Evolutionary conservation across 2,113 vertebrate genomes (phyloP).

Genomic region (Pipra filicauda): DNA sequence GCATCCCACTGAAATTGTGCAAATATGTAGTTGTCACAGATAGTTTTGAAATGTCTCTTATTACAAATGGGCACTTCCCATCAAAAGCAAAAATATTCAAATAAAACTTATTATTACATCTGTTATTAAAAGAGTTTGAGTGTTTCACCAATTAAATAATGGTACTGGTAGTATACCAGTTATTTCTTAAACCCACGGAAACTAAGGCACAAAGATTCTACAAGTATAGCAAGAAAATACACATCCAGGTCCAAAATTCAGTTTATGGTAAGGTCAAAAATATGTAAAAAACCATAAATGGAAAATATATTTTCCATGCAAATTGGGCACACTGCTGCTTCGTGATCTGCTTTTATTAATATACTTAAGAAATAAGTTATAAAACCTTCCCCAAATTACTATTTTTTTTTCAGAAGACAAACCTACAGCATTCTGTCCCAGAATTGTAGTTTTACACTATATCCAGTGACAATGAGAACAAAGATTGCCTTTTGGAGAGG

Average conservation of each 20-base stretch:
- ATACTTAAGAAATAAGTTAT: background rate
- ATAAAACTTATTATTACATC: background rate
- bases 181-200: background rate
- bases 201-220: background rate
- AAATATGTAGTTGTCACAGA: background rate
- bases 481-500: background rate
- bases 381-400: background rate
- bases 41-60: background rate
- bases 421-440: background rate
- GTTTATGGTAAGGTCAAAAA: background rate
- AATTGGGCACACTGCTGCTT: background rate
- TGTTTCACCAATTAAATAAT: background rate
- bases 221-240: background rate
- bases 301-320: background rate
- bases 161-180: background rate
- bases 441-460: background rate
- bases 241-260: background rate
- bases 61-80: background rate
- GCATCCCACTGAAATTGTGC: background rate
- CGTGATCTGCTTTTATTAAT: background rate
- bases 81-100: background rate
- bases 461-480: background rate
- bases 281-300: fast-evolving
- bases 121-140: background rate
- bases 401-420: background rate